Conservation (phyloP, 2,888 invertebrate species). For the Pollenia labialis region DNA sequence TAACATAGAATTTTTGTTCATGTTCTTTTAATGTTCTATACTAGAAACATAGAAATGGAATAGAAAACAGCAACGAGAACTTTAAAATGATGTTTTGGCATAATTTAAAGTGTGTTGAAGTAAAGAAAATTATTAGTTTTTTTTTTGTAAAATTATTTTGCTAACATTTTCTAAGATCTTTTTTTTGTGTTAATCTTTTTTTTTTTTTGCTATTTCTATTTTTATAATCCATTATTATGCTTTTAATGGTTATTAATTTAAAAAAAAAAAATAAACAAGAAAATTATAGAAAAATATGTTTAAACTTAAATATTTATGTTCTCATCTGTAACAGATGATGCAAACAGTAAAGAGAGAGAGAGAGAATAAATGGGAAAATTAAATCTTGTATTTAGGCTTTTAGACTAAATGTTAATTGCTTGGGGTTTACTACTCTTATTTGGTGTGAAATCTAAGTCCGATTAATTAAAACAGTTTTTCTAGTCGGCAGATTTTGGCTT, state of each 20-base stretch:
- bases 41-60: background rate
- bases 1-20: conserved; percentile 44
- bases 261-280: conserved; percentile 23
- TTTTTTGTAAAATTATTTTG: conserved; percentile 7
- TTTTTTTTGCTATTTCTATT: background rate
- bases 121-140: conserved; percentile 1
- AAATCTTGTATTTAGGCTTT: conserved; percentile 52
- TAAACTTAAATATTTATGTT: conserved; percentile 17
- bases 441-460: conserved; percentile 39
- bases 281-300: conserved; percentile 52
- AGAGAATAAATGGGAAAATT: background rate
- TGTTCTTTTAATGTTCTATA: conserved; percentile 27
- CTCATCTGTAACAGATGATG: conserved; percentile 1
- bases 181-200: background rate
- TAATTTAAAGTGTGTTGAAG: conserved; percentile 66
- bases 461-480: conserved; percentile 63
- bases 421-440: background rate
- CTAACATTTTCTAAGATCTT: background rate
- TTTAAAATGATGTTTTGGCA: conserved; percentile 52
- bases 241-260: conserved; percentile 21
- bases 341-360: background rate
- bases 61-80: conserved; percentile 9
- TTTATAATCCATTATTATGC: conserved; percentile 7
- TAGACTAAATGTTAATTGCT: conserved; percentile 52
- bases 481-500: conserved; percentile 22